These are phyloP conservation scores for Eupleurogrammus muticus DNA, from an alignment of 2,797 vertebrate species.

Conservation along the genomic window DNA sequence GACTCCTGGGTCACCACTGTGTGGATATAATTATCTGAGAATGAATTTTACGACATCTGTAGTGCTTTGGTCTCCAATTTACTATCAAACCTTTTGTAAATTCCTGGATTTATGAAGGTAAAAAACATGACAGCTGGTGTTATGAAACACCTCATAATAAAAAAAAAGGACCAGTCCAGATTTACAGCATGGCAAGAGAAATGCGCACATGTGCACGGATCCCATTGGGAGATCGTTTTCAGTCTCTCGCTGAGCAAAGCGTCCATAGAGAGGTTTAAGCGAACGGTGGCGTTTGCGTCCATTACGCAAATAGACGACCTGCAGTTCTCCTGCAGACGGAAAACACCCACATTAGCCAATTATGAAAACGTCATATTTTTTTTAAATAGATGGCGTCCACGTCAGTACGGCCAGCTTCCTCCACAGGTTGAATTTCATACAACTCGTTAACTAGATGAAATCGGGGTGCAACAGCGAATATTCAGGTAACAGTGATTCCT, in stretches of 20 bases:
- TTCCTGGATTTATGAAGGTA: no score
- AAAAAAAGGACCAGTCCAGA: no score
- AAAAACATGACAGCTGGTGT: no score
- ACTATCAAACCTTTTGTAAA: no score
- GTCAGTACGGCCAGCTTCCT: constrained; percentile 22
- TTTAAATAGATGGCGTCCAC: constrained; percentile 8
- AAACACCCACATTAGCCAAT: constrained; percentile 5
- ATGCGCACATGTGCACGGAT: no score
- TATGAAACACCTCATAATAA: no score
- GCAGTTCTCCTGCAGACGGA: constrained; percentile 2
- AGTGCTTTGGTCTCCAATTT: not conserved
- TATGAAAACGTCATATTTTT: constrained; percentile 24
- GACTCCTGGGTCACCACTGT: not conserved
- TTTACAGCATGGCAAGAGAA: no score
- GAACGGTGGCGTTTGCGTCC: no score
- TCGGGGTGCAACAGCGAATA: not conserved
- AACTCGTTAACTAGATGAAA: constrained; percentile 22
- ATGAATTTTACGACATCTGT: not conserved
- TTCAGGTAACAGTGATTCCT: constrained; percentile 42
- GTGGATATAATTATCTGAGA: not conserved
- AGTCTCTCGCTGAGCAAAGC: no score
- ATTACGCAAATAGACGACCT: not conserved
- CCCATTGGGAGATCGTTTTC: no score
- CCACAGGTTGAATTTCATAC: constrained; percentile 28
- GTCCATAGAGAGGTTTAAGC: no score